A percentile compares a stretch with the other conserved stretches of the same genome.
Evolutionary conservation across 2,888 invertebrate species (phyloP).

Genomic region (Anorthoa munda): DNA sequence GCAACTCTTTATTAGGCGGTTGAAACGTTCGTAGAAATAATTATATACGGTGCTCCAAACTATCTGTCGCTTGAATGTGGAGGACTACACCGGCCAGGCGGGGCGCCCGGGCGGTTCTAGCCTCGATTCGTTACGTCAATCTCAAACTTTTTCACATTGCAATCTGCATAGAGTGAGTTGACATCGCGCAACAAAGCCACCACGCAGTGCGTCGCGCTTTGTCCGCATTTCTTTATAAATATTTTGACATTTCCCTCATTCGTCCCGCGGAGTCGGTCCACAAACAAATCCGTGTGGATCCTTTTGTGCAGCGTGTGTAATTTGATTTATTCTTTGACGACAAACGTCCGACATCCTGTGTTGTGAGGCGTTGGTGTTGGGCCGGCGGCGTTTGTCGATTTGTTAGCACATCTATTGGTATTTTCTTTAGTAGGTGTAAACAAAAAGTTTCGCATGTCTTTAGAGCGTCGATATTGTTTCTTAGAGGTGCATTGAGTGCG

Average conservation of each 20-base stretch:
- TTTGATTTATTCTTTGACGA: constrained; percentile 90
- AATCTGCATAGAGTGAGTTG: constrained; percentile 90
- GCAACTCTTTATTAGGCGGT: constrained; percentile 86
- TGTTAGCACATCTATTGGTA: constrained; percentile 87
- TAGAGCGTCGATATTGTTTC: constrained; percentile 77
- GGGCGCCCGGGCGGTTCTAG: constrained; percentile 83
- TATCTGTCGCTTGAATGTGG: constrained; percentile 82
- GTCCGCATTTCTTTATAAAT: constrained; percentile 90
- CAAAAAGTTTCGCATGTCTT: constrained; percentile 81
- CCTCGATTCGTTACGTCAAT: constrained; percentile 90
- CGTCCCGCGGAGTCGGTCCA: constrained; percentile 85
- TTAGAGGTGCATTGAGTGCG: constrained; percentile 64
- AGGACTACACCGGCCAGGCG: constrained; percentile 78
- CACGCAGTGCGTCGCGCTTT: constrained; percentile 84
- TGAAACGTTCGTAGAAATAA: constrained; percentile 86
- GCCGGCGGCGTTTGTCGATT: constrained; percentile 87
- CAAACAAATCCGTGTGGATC: constrained; percentile 88
- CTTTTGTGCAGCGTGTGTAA: constrained; percentile 88
- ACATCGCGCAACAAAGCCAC: constrained; percentile 85
- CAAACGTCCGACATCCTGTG: constrained; percentile 87
- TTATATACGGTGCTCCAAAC: constrained; percentile 88
- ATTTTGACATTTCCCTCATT: constrained; percentile 90
- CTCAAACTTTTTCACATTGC: constrained; percentile 84
- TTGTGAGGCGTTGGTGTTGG: constrained; percentile 68
- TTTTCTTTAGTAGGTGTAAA: constrained; percentile 84